phyloP scores from a whole-genome alignment of 2,797 vertebrate genomes.

The Ciconia nigra region DNA sequence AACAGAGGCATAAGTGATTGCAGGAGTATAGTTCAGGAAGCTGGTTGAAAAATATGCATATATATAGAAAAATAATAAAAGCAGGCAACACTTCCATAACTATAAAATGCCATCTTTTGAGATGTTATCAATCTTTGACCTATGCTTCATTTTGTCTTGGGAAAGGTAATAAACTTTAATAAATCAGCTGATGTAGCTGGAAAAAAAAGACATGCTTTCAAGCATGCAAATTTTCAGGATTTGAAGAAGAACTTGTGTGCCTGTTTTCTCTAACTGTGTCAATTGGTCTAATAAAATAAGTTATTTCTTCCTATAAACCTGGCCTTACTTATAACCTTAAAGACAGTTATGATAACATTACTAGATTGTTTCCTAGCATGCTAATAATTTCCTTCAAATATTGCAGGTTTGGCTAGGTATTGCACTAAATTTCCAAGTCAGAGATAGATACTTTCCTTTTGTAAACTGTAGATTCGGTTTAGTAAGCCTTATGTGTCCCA shows the following conservation, averaged over 20 bases:
- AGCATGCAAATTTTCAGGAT: not conserved
- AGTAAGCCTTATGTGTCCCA: not conserved
- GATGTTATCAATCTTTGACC: not conserved
- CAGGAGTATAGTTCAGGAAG: not conserved
- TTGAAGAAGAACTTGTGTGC: not conserved
- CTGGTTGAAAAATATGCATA: not conserved
- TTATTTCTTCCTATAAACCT: not conserved
- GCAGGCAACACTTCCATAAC: not conserved
- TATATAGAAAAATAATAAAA: not conserved
- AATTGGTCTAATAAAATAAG: not conserved
- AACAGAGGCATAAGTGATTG: not conserved
- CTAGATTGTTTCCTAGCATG: not conserved
- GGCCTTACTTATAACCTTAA: not conserved
- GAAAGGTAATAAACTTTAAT: not conserved
- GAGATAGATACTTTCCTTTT: not conserved
- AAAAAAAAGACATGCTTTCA: not conserved
- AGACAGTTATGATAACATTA: not conserved
- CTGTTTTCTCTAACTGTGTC: not conserved
- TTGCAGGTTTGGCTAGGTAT: not conserved
- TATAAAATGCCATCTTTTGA: not conserved
- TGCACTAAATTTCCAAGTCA: not conserved
- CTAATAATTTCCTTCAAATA: not conserved
- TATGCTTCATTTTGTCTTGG: not conserved
- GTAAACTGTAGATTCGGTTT: not conserved
- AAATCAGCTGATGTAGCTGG: not conserved